Percentiles rank a stretch among this genome's conserved stretches.
These are phyloP conservation scores for Redunca redunca DNA, from an alignment of 2,113 vertebrate species.

Conservation along the genomic window DNA sequence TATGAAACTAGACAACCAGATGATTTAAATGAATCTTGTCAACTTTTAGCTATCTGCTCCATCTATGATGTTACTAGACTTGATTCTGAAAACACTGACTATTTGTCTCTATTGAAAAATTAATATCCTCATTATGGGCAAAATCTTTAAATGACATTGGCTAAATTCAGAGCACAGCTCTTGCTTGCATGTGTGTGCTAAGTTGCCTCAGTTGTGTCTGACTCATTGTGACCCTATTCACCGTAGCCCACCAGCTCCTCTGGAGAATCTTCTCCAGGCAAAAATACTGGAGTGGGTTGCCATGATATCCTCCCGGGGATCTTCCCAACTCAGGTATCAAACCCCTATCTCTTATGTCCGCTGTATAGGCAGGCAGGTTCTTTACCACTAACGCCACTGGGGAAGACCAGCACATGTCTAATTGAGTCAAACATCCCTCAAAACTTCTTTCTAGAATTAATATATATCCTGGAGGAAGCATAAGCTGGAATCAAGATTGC, in stretches of 20 bases:
- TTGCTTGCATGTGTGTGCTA: background rate
- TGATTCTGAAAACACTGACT: background rate
- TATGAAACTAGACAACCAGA: background rate
- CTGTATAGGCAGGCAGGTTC: background rate
- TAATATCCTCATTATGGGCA: background rate
- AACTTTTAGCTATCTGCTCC: background rate
- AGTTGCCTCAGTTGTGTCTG: background rate
- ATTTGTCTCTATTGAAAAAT: background rate
- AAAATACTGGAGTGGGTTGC: background rate
- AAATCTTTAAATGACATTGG: background rate
- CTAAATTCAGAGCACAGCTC: background rate
- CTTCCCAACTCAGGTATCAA: rapidly evolving
- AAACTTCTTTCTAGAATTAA: background rate
- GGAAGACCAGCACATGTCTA: background rate
- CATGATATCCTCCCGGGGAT: background rate
- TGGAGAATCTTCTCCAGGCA: background rate
- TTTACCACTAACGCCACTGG: background rate
- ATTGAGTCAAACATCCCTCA: background rate
- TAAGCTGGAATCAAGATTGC: background rate
- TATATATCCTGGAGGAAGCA: background rate
- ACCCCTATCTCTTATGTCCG: background rate
- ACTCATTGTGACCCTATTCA: background rate
- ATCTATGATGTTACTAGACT: background rate
- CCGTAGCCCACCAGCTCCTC: background rate
- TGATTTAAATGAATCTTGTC: background rate